phyloP scores from a whole-genome alignment of 2,797 vertebrate genomes.

The Sandelia bainsii region DNA sequence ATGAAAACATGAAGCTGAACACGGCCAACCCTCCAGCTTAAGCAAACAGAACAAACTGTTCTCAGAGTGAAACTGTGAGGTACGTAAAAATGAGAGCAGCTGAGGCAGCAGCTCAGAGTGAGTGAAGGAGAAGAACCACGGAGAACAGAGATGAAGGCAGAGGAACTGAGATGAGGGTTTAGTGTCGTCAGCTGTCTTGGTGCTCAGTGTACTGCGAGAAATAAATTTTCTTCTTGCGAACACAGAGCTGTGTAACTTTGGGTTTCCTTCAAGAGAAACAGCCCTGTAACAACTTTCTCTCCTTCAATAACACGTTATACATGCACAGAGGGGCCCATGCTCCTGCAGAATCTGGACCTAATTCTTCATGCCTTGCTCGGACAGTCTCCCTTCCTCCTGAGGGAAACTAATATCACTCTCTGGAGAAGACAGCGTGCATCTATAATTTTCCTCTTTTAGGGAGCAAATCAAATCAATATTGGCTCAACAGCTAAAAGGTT shows the following conservation, averaged over 20 bases:
- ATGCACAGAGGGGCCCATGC: slow-evolving; percentile 46
- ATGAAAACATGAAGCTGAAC: neutral
- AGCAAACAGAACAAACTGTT: slow-evolving; percentile 29
- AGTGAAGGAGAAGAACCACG: slow-evolving; percentile 21
- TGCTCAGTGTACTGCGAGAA: slow-evolving; percentile 39
- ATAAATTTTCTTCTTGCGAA: slow-evolving; percentile 55
- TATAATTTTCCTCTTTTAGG: slow-evolving; percentile 75
- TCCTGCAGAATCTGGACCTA: slow-evolving; percentile 67
- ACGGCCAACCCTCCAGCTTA: neutral
- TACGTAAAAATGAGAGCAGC: slow-evolving; percentile 31
- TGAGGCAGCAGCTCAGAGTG: slow-evolving; percentile 30
- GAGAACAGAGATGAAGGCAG: slow-evolving; percentile 5
- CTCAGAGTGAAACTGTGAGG: slow-evolving; percentile 15
- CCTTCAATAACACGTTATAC: slow-evolving; percentile 74
- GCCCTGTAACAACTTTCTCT: slow-evolving; percentile 73
- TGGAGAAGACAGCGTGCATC: slow-evolving; percentile 60
- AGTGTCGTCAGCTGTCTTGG: slow-evolving; percentile 62
- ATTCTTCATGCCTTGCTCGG: slow-evolving; percentile 73
- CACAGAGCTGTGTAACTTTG: slow-evolving; percentile 70
- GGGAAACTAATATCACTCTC: slow-evolving; percentile 73
- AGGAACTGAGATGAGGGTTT: slow-evolving; percentile 47
- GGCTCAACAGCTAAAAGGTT: slow-evolving; percentile 67
- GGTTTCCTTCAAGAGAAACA: slow-evolving; percentile 77
- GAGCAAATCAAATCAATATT: slow-evolving; percentile 78
- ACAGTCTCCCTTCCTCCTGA: slow-evolving; percentile 59